Evolutionary conservation across 2,797 vertebrate species (phyloP).

Genomic region (Hapalemur alaotrensis): DNA sequence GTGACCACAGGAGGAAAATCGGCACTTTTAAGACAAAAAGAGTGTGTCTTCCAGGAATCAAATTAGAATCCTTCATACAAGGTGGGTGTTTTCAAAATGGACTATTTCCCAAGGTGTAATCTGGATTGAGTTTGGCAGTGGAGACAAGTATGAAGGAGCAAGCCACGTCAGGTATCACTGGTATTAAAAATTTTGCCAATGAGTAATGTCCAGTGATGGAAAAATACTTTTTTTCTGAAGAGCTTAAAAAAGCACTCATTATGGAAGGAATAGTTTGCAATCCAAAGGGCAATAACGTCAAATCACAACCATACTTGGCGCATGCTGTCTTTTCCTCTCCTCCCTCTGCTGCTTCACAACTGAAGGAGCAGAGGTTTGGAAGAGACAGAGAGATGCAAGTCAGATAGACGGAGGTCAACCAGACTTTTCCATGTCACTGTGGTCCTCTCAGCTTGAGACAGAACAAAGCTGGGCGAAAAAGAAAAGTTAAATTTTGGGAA

Average conservation of each 20-base stretch:
- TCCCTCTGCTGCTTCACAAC: background rate
- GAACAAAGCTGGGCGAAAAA: background rate
- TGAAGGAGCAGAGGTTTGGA: background rate
- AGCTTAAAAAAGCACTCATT: background rate
- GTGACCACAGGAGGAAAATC: background rate
- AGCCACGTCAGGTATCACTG: background rate
- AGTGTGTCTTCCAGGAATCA: background rate
- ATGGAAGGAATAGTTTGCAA: background rate
- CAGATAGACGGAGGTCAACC: background rate
- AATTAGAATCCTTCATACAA: background rate
- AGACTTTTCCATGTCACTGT: accelerated
- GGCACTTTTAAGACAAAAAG: background rate
- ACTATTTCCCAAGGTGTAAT: background rate
- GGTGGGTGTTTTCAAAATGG: background rate
- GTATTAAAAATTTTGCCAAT: background rate
- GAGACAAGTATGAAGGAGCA: background rate
- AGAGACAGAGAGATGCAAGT: background rate
- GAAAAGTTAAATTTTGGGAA: background rate
- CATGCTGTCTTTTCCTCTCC: accelerated
- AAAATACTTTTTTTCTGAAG: background rate
- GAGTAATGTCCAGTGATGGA: background rate
- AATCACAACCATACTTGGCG: background rate
- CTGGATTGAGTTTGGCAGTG: background rate
- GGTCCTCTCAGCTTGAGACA: background rate
- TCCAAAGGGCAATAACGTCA: background rate